A percentile compares a stretch with the other conserved stretches of the same genome.
Conservation (phyloP, 2,797 vertebrate species). For the Anguilla pacifica region DNA sequence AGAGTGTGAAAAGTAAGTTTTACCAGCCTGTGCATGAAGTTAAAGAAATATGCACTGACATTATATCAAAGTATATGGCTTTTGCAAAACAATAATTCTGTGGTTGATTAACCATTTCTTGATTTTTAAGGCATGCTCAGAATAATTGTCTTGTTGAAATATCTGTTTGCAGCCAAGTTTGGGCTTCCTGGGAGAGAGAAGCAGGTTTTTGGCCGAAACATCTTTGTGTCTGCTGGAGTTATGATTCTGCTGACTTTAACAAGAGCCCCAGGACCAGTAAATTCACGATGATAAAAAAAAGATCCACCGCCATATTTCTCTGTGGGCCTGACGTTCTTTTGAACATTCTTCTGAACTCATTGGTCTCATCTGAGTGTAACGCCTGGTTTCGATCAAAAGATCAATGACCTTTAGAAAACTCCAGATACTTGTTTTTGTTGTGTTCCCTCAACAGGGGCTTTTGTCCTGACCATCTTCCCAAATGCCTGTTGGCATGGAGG, state of each 20-base stretch:
- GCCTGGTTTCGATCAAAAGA: not conserved
- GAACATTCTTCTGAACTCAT: not conserved
- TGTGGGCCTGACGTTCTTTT: not conserved
- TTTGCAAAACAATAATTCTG: too few relatives aligned
- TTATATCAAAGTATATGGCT: too few relatives aligned
- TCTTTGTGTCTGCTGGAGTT: not conserved
- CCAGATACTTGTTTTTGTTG: not conserved
- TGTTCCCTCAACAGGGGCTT: not conserved
- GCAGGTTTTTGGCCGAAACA: not conserved
- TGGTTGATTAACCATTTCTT: too few relatives aligned
- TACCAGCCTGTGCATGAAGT: too few relatives aligned
- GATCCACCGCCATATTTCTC: not conserved
- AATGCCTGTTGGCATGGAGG: not conserved
- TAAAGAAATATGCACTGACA: too few relatives aligned
- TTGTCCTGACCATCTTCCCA: not conserved
- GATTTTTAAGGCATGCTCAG: not conserved
- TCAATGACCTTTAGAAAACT: not conserved
- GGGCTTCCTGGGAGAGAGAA: not conserved
- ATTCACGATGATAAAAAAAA: not conserved
- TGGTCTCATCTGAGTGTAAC: not conserved
- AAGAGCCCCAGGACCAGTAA: not conserved
- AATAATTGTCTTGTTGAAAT: not conserved
- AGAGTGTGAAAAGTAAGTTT: too few relatives aligned
- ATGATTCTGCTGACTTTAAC: slow-evolving; percentile 2
- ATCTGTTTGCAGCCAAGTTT: not conserved